Conservation (phyloP, 1,140 invertebrate species). For the Bombus pyrosoma region DNA sequence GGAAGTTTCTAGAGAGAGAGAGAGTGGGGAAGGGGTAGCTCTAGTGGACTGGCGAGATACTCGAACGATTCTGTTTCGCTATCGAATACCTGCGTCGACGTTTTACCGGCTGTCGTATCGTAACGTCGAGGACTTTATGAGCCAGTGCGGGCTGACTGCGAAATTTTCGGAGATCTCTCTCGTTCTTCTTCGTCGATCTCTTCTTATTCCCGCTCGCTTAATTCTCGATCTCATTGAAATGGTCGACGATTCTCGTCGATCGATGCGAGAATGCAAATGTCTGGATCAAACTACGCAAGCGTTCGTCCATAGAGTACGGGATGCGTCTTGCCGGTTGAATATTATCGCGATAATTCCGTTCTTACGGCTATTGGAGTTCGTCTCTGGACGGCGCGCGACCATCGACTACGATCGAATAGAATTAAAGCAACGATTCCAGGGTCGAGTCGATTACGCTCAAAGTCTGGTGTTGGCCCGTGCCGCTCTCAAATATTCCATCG, state of each 20-base stretch:
- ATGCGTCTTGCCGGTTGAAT: background rate
- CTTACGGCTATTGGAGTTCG: background rate
- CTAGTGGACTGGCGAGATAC: slow-evolving; percentile 40
- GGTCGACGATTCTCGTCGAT: background rate
- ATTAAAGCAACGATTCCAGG: slow-evolving; percentile 4
- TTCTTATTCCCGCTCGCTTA: no score
- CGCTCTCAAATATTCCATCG: slow-evolving; percentile 4
- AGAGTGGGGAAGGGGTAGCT: background rate
- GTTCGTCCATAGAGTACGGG: no score
- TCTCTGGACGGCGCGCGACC: no score
- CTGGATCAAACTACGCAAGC: background rate
- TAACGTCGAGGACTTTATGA: slow-evolving; percentile 56
- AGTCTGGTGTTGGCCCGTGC: no score
- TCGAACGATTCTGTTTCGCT: slow-evolving; percentile 48
- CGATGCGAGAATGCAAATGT: background rate
- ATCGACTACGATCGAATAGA: background rate
- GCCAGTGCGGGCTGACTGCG: slow-evolving; percentile 19
- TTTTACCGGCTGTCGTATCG: slow-evolving; percentile 56
- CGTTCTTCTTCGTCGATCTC: background rate
- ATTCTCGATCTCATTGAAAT: background rate
- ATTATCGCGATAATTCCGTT: background rate
- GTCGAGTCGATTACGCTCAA: background rate
- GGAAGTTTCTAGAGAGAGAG: slow-evolving; percentile 18
- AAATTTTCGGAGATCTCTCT: slow-evolving; percentile 50
- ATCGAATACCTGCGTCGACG: slow-evolving; percentile 56